Conservation (phyloP, 1,140 invertebrate species). For the Leucophenga varia region DNA sequence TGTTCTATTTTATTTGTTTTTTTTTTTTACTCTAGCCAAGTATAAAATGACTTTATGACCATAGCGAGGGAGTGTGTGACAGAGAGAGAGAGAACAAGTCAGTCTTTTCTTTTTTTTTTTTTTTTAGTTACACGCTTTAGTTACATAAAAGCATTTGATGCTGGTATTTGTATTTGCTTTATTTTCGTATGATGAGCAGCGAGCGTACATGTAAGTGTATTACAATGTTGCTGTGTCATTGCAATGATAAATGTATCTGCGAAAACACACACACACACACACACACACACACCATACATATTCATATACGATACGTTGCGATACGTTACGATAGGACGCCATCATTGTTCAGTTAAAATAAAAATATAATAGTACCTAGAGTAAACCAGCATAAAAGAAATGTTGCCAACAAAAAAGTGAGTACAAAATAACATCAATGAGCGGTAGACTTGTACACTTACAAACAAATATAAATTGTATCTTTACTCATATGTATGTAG, state of each 20-base stretch:
- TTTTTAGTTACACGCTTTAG: slow-evolving; percentile 18
- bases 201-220: slow-evolving; percentile 1
- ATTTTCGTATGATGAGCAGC: slow-evolving; percentile 17
- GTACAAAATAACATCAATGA: slow-evolving; percentile 16
- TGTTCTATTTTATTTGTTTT: no score
- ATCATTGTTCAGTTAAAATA: no score
- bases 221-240: slow-evolving; percentile 36
- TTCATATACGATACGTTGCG: slow-evolving; percentile 22
- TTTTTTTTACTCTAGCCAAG: no score
- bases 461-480: slow-evolving; percentile 12
- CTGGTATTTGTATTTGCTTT: slow-evolving; percentile 16
- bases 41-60: not conserved
- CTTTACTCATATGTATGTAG: not conserved
- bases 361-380: not conserved
- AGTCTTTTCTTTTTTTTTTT: slow-evolving; percentile 6
- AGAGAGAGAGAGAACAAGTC: no score
- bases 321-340: no score
- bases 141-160: not conserved
- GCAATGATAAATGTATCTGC: slow-evolving; percentile 47
- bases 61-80: not conserved
- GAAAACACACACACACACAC: slow-evolving; percentile 11
- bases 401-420: slow-evolving; percentile 8
- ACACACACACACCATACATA: not conserved
- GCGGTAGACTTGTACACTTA: slow-evolving; percentile 22
- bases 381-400: slow-evolving; percentile 1